Evolutionary conservation across 2,797 vertebrate species (phyloP).

Genomic region (Siniperca scherzeri): DNA sequence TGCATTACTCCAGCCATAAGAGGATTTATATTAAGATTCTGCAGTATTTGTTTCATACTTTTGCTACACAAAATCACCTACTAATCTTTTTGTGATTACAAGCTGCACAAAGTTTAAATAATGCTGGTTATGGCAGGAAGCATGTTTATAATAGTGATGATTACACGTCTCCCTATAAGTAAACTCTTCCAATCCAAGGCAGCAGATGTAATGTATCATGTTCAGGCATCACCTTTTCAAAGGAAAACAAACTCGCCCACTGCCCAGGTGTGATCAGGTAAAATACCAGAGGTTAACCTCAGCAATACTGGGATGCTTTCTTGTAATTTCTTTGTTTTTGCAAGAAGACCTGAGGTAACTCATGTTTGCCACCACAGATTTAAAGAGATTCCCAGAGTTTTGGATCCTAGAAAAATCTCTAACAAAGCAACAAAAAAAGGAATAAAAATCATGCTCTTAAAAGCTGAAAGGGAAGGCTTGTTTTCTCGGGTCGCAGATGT

Average conservation of each 20-base stretch:
- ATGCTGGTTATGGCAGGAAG: conserved; percentile 42
- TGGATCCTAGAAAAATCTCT: not conserved
- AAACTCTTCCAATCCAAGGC: conserved; percentile 6
- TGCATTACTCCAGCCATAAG: not conserved
- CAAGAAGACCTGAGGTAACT: conserved; percentile 3
- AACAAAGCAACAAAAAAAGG: not conserved
- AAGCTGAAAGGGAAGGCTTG: conserved; percentile 24
- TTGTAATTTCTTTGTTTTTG: conserved; percentile 23
- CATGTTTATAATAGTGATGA: conserved; percentile 26
- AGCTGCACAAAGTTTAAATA: conserved; percentile 32
- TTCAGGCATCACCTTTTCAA: conserved; percentile 10
- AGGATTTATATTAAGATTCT: not conserved
- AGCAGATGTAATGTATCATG: conserved; percentile 20
- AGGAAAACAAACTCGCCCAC: conserved; percentile 17
- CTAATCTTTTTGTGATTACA: conserved; percentile 23
- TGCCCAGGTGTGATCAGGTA: conserved; percentile 26
- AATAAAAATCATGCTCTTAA: conserved; percentile 12
- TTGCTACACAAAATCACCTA: conserved; percentile 4
- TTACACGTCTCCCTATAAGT: conserved; percentile 15
- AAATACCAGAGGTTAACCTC: conserved; percentile 36
- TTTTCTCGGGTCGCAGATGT: conserved; percentile 9
- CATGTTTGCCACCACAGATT: conserved; percentile 8
- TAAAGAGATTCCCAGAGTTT: conserved; percentile 1
- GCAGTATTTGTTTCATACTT: conserved; percentile 1
- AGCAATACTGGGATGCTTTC: not conserved